Conservation (phyloP, 2,797 vertebrate genomes). For the Buceros bicornis region DNA sequence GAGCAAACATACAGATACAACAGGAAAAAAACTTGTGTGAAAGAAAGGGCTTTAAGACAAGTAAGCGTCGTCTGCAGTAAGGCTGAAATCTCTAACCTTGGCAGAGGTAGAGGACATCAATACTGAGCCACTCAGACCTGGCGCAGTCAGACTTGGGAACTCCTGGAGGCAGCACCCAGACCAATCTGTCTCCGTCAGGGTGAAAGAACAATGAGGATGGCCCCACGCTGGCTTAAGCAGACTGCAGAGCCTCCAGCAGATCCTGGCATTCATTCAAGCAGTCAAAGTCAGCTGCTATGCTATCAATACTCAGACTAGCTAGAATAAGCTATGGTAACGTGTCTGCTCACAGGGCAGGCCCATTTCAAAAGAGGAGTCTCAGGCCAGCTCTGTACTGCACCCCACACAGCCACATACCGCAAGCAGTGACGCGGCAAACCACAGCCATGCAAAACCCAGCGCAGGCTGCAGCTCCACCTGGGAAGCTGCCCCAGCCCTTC, state of each 20-base stretch:
- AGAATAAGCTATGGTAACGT: not conserved
- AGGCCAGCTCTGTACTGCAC: not conserved
- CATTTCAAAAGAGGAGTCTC: not conserved
- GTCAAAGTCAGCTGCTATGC: not conserved
- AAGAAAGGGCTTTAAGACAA: not conserved
- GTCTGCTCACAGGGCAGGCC: not conserved
- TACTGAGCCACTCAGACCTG: not conserved
- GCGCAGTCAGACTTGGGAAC: not conserved
- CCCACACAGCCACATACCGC: rapidly evolving
- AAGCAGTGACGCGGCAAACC: not conserved
- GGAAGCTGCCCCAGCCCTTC: not conserved
- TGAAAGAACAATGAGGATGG: not conserved
- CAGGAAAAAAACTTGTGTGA: not conserved
- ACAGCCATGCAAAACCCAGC: not conserved
- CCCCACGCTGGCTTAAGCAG: not conserved
- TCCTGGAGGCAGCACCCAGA: not conserved
- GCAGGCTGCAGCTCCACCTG: not conserved
- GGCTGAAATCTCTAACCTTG: not conserved
- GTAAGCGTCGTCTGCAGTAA: not conserved
- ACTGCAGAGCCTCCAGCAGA: conserved; percentile 2
- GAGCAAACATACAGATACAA: not conserved
- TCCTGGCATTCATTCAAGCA: not conserved
- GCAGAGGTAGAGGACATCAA: not conserved
- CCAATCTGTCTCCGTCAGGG: not conserved
- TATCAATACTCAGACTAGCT: not conserved